Conservation (phyloP, 1,140 invertebrate genomes). For the Agrypnia vestita region DNA sequence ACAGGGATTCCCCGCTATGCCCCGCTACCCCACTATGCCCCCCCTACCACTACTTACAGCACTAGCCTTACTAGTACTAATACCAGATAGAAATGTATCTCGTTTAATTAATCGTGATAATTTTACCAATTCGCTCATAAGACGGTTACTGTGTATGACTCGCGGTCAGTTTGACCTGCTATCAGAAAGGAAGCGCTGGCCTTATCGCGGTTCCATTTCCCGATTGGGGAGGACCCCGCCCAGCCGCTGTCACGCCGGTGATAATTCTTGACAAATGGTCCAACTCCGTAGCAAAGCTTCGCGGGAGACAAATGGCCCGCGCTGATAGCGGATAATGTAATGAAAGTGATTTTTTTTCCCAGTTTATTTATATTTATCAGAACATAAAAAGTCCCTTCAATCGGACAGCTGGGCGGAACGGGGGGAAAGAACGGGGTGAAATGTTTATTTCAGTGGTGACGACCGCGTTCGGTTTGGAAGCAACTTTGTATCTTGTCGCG, state of each 20-base stretch:
- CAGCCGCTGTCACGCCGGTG: constrained; percentile 9
- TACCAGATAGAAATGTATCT: no score
- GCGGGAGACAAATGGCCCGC: constrained; percentile 12
- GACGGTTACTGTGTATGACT: not conserved
- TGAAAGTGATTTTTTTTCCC: not conserved
- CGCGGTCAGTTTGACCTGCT: not conserved
- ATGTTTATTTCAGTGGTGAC: no score
- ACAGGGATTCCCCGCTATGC: no score
- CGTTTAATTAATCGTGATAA: no score
- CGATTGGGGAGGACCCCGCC: constrained; percentile 1
- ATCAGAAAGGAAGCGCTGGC: not conserved
- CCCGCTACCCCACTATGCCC: no score
- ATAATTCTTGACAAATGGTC: constrained; percentile 30
- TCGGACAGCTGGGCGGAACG: no score
- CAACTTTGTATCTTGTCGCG: no score
- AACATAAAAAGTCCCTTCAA: not conserved
- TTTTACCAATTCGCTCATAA: not conserved
- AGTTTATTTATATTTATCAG: not conserved
- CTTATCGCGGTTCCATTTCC: not conserved
- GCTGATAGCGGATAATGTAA: constrained; percentile 3
- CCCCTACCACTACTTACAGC: no score
- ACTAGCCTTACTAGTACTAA: no score
- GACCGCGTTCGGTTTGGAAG: no score
- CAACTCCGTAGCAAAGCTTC: not conserved
- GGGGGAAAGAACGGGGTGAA: no score